These are phyloP conservation scores for Ophion slaviceki DNA, from an alignment of 2,888 invertebrate genomes.

Conservation along the genomic window DNA sequence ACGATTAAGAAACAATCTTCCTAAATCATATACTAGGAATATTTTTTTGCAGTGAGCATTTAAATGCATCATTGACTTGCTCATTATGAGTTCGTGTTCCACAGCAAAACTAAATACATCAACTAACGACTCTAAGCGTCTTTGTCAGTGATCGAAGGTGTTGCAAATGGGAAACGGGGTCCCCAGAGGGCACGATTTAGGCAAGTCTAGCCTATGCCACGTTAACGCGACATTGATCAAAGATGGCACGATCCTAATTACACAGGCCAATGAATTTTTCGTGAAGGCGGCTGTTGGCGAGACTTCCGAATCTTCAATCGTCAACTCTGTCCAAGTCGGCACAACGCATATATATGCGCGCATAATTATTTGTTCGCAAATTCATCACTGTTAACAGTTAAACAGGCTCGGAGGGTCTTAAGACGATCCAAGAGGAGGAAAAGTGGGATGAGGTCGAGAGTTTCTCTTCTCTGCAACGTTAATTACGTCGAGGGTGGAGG, in stretches of 20 bases:
- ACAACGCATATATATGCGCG: background rate
- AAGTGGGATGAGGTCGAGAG: slow-evolving; percentile 47
- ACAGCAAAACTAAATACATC: too few species aligned
- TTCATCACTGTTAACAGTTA: slow-evolving; percentile 62
- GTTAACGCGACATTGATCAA: too few species aligned
- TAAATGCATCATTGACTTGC: too few species aligned
- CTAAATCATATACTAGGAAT: too few species aligned
- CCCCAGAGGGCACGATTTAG: too few species aligned
- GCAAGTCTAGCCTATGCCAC: too few species aligned
- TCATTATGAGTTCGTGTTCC: too few species aligned
- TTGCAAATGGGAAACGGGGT: too few species aligned
- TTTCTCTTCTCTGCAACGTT: slow-evolving; percentile 58
- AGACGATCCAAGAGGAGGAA: slow-evolving; percentile 44
- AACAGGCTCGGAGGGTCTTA: slow-evolving; percentile 59
- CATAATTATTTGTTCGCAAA: slow-evolving; percentile 59
- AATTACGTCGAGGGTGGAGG: slow-evolving; percentile 55
- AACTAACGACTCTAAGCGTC: too few species aligned
- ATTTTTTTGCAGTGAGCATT: too few species aligned
- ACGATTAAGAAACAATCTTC: too few species aligned
- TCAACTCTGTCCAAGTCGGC: slow-evolving; percentile 50
- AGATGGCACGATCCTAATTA: background rate
- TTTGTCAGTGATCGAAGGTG: too few species aligned
- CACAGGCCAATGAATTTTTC: background rate
- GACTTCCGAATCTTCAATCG: slow-evolving; percentile 11
- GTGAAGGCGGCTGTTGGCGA: background rate